Conservation (phyloP, 2,797 vertebrate genomes). For the Buphagus erythrorhynchus region DNA sequence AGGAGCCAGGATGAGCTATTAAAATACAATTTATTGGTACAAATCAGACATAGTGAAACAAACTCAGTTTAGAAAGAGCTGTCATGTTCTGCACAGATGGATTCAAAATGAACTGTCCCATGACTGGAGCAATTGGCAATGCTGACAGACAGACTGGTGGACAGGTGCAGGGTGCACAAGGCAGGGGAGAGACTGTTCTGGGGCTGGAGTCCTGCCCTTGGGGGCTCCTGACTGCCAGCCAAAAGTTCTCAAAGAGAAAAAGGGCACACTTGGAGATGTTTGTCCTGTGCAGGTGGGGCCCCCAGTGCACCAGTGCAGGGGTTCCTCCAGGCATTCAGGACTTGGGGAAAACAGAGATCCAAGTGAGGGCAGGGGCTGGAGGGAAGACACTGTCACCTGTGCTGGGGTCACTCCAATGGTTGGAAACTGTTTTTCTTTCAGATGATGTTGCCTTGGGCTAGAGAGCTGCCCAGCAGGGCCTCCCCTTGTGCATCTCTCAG, state of each 20-base stretch:
- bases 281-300: neutral
- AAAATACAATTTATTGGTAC: constrained; percentile 73
- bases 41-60: constrained; percentile 52
- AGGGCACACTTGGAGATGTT: neutral
- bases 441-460: neutral
- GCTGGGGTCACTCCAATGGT: neutral
- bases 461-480: neutral
- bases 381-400: neutral
- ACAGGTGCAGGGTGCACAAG: constrained; percentile 17
- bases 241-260: neutral
- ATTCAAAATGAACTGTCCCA: constrained; percentile 18
- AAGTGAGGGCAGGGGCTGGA: neutral
- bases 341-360: neutral
- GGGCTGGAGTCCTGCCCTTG: neutral
- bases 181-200: neutral
- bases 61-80: constrained; percentile 40
- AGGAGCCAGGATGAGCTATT: constrained; percentile 34
- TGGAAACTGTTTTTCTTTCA: neutral
- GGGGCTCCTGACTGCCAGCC: neutral
- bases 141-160: neutral
- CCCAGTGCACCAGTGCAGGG: neutral
- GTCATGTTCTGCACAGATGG: constrained; percentile 53
- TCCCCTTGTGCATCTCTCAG: neutral
- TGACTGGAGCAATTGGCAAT: constrained; percentile 5
- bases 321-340: neutral